Percentiles rank a stretch among this genome's conserved stretches.
Evolutionary conservation across 2,797 vertebrate species (phyloP).

Genomic region (Bovichtus diacanthus): DNA sequence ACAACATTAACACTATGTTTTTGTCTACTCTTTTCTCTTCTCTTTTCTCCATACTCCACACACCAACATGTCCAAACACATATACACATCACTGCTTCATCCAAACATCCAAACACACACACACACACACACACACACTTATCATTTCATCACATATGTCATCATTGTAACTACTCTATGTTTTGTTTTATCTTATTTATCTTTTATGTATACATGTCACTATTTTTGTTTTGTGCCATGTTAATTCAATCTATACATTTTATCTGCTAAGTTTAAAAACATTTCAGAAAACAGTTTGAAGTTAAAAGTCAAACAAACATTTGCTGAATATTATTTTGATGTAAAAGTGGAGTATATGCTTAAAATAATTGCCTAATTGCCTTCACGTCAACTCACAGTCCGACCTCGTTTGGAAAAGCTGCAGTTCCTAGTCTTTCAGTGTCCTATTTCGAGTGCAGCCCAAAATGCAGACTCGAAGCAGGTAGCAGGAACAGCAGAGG

Average conservation of each 20-base stretch:
- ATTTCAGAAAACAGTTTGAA: neutral
- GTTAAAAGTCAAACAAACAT: neutral
- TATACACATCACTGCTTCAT: no score
- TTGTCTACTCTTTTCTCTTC: no score
- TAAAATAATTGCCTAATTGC: neutral
- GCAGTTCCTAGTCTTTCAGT: conserved; percentile 22
- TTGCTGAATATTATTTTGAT: neutral
- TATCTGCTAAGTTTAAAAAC: neutral
- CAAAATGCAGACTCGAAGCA: conserved; percentile 21
- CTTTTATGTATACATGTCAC: no score
- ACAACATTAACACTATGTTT: no score
- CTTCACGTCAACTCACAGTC: conserved; percentile 43
- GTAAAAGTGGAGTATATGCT: neutral
- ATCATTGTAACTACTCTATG: no score
- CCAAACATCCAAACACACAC: no score
- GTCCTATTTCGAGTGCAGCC: conserved; percentile 7
- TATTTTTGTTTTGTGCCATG: no score
- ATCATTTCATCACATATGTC: no score
- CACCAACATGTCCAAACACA: no score
- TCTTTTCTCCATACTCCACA: no score
- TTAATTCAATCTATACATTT: neutral
- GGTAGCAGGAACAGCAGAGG: conserved; percentile 22
- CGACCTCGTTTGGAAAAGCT: conserved; percentile 28
- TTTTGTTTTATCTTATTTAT: no score
- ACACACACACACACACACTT: no score